Base-by-base conservation (phyloP, 2,113 vertebrate species). In the Ceyx melanurus region DNA sequence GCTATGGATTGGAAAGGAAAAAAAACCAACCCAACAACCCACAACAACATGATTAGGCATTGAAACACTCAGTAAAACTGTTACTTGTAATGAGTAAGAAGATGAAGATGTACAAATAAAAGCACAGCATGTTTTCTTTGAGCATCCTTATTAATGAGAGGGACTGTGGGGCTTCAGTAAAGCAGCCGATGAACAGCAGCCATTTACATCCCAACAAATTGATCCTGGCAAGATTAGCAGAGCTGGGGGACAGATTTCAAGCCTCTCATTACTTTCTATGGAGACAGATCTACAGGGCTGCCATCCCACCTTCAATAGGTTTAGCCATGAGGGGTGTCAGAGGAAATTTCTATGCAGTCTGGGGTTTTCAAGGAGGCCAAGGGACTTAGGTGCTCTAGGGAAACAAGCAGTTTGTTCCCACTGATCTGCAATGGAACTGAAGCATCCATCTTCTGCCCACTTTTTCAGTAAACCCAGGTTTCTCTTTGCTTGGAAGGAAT, bases 81-180 rank as follows among this genome's bases (percentile, higher is more conserved):
- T 89, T 96, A 90, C 76, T 93, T 94, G 79, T 89, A 94, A 95
- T 89, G 93, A 95, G 91, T 86, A 82, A 83, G 91, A 96, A 93
- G 95, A 95, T 92, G 64, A 93, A 96, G 93, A 94, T 92, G 94
- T 89, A 76, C 88, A 96, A 94, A 95, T 95, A 95, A 96, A 97
- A 90, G 57, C 94, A 68, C 93, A 94, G 88, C 86, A 75, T 91
- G 92, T 90, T 90, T 93, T 84, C 88, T 87, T 96, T 82, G 83
- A 96, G 85, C 79, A 73, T 66, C 46, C 74, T 93, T 94, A 95
- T 90, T 94, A 92, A 92, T 45, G 80, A 94, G 45, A 78, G 25
- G 91, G 82, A 92, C 95, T 77, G 51, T 79, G 82, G 66, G 91
- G 64, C 76, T 92, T 72, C 60, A 75, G 76, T 71, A 86, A 85